Evolutionary conservation across 2,797 vertebrate genomes (phyloP).

Genomic region (Gobionotothen gibberifrons): DNA sequence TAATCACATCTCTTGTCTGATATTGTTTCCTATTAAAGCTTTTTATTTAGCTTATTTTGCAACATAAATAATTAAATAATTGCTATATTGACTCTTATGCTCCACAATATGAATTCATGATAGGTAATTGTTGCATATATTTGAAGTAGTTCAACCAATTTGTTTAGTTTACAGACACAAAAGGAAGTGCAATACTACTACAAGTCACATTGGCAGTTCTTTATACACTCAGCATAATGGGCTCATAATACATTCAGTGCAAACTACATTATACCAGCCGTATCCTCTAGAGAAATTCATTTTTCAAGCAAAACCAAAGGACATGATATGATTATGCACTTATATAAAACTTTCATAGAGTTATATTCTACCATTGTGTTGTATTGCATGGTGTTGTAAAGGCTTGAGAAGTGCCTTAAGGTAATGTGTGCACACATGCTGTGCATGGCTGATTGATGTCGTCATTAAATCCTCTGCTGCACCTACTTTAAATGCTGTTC

Average conservation of each 20-base stretch:
- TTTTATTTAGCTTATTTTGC: too few species aligned
- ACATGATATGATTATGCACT: background rate
- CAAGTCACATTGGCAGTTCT: slow-evolving; percentile 1
- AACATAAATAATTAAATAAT: too few species aligned
- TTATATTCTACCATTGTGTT: background rate
- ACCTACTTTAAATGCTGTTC: slow-evolving; percentile 49
- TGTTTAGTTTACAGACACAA: background rate
- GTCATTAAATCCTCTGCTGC: slow-evolving; percentile 48
- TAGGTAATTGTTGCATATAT: background rate
- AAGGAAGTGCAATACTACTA: background rate
- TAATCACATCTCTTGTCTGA: too few species aligned
- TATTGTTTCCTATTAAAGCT: too few species aligned
- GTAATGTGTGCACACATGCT: slow-evolving; percentile 18
- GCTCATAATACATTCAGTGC: background rate
- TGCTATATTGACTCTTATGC: background rate
- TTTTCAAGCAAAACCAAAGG: slow-evolving; percentile 4
- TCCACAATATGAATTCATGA: background rate
- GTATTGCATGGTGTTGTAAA: background rate
- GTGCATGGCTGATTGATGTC: slow-evolving; percentile 44
- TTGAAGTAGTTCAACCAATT: background rate
- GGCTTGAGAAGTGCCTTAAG: slow-evolving; percentile 9
- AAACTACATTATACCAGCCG: background rate
- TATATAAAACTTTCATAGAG: background rate
- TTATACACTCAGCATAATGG: background rate
- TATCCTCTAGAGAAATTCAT: background rate